A percentile compares a stretch with the other conserved stretches of the same genome.
These are phyloP conservation scores for Graptemys geographica DNA, from an alignment of 2,797 vertebrate genomes.

Conservation along the genomic window DNA sequence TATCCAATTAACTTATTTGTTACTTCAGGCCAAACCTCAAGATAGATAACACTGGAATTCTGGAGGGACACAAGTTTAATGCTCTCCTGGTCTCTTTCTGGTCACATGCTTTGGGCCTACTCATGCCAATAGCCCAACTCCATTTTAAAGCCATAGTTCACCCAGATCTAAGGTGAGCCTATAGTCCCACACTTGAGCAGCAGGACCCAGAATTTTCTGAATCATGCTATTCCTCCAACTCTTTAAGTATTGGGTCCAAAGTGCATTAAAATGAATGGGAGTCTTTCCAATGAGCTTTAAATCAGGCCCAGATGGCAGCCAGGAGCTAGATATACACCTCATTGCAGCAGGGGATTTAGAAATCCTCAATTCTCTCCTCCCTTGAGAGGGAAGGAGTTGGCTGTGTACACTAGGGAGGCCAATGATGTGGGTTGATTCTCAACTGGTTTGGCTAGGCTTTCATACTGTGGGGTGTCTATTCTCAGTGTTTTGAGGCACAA, in stretches of 20 bases:
- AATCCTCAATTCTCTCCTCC: neutral
- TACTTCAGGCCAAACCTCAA: neutral
- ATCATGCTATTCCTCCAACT: neutral
- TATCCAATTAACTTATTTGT: neutral
- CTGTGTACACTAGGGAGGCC: neutral
- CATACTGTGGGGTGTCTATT: neutral
- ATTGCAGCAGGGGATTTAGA: neutral
- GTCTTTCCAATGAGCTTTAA: neutral
- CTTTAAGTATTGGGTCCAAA: neutral
- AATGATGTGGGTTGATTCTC: neutral
- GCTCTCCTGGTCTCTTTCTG: neutral
- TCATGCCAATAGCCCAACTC: neutral
- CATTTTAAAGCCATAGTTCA: neutral
- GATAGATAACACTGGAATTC: neutral
- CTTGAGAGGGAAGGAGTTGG: neutral
- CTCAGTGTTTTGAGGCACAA: neutral
- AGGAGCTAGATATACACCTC: neutral
- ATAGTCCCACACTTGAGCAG: neutral
- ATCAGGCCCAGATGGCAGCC: neutral
- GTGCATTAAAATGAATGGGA: neutral
- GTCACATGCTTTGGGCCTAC: neutral
- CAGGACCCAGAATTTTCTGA: accelerated
- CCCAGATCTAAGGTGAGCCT: neutral
- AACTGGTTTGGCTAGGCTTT: neutral
- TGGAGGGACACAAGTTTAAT: neutral